Conservation (phyloP, 2,888 invertebrate species). For the Steinernema carpocapsae region DNA sequence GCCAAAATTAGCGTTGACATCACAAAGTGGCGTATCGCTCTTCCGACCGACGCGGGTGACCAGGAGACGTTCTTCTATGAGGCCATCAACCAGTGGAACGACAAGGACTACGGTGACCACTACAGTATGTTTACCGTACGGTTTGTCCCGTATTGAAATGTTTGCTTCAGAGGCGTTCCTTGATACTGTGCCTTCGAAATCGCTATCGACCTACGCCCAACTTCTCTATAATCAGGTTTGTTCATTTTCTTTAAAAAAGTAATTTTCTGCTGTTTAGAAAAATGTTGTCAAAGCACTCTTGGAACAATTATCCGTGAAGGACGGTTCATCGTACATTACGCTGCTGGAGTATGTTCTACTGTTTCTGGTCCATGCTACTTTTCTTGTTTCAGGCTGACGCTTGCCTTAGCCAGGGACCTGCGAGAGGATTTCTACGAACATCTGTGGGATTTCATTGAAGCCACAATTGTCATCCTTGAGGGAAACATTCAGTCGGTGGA, state of each 20-base stretch:
- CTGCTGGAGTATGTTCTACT: conserved; percentile 80
- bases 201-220: conserved; percentile 82
- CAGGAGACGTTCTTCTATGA: conserved; percentile 81
- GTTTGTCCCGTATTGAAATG: conserved; percentile 68
- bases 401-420: conserved; percentile 55
- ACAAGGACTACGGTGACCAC: conserved; percentile 76
- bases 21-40: conserved; percentile 59
- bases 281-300: conserved; percentile 73
- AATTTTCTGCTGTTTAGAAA: conserved; percentile 31
- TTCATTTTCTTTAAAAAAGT: not conserved
- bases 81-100: conserved; percentile 85
- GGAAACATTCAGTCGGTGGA: conserved; percentile 76
- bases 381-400: conserved; percentile 49
- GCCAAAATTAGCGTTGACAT: conserved; percentile 85
- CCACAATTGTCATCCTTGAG: conserved; percentile 47
- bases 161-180: conserved; percentile 75
- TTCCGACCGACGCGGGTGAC: conserved; percentile 72
- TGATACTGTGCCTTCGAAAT: conserved; percentile 77
- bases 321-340: conserved; percentile 80
- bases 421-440: conserved; percentile 56
- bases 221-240: conserved; percentile 76
- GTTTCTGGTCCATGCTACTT: conserved; percentile 36
- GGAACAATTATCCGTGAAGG: conserved; percentile 78
- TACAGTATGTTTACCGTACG: conserved; percentile 77
- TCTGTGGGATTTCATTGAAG: conserved; percentile 53